Evolutionary conservation across 2,113 vertebrate genomes (phyloP), one percentile per base, ranked within the genome.

Genomic region (Dasypus novemcinctus): DNA sequence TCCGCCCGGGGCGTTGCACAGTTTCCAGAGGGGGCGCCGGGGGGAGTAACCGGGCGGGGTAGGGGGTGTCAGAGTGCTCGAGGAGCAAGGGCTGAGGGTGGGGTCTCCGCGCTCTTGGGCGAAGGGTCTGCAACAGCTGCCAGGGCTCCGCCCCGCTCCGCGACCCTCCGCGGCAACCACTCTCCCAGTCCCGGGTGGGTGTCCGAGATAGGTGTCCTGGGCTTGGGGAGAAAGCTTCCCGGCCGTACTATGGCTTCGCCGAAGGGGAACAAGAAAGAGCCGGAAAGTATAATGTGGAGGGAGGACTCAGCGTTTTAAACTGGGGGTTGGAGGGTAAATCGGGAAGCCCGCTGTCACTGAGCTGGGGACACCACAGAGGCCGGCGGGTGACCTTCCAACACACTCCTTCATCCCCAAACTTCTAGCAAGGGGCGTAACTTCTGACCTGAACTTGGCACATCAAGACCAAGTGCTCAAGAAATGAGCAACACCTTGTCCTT

Each of bases 201-300:
- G 54, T 33, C 46, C 74, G 9, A n/a, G 18, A 20, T 46, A 52
- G 0, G 61, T 33, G 68, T 54, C 36, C 66, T 0, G 15, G 27
- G 21, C 64, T 61, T 71, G 25, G 38, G 20, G 13, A 20, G 59
- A 85, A 20, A 75, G 78, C 80, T 83, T 63, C 46, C 0, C 8
- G 59, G 80, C 82, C 91, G 82, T 94, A 86, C 68, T 92, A 95
- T 91, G 33, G 43, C 33, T 63, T 38, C 0, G 11, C 81, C 9
- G 1, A 5, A 4, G 29, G 29, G 31, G 31, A 61, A 18, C 41
- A 0, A 25, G 71, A 64, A 25, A 21, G 5, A 76, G 78, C 36
- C 21, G 41, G 80, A 14, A 59, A 82, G 75, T 6, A n/a, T 31
- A 41, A 43, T 52, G 20, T 5, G 2, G 17, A 5, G 61, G 54